Percentiles rank a stretch among this genome's conserved stretches.
Conservation (phyloP, 2,888 invertebrate species). For the Morpho achilles region DNA sequence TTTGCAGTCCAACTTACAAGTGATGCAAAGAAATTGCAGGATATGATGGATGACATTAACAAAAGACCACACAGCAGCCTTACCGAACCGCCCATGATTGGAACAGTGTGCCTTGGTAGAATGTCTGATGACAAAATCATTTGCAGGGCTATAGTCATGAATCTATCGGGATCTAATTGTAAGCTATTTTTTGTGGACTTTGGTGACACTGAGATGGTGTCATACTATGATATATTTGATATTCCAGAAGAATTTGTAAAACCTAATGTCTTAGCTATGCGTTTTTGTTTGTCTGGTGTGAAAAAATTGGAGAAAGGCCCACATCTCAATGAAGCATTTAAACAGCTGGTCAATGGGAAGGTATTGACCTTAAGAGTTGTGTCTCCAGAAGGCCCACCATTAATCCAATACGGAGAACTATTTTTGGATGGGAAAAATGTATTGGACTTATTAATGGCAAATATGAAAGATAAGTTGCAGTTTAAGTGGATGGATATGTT, state of each 20-base stretch:
- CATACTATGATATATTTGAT: conserved; percentile 85
- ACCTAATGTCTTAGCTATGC: conserved; percentile 86
- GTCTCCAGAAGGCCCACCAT: conserved; percentile 83
- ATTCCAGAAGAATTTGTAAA: conserved; percentile 86
- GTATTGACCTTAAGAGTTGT: conserved; percentile 83
- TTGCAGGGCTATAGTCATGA: conserved; percentile 88
- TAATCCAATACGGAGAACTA: conserved; percentile 87
- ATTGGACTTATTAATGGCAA: conserved; percentile 73
- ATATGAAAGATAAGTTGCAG: conserved; percentile 61
- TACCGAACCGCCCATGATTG: conserved; percentile 84
- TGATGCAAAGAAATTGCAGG: conserved; percentile 79
- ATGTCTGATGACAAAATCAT: conserved; percentile 84
- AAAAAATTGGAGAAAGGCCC: conserved; percentile 80
- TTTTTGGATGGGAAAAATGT: conserved; percentile 80
- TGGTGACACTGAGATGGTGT: conserved; percentile 86
- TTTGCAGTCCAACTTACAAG: conserved; percentile 87
- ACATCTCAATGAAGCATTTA: conserved; percentile 84
- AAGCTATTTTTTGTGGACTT: conserved; percentile 90
- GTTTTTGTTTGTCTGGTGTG: conserved; percentile 85
- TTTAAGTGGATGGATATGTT: conserved; percentile 62
- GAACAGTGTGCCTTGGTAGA: conserved; percentile 87
- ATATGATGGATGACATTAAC: conserved; percentile 87
- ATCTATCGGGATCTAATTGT: conserved; percentile 84
- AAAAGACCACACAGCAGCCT: conserved; percentile 80
- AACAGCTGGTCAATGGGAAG: conserved; percentile 81